A percentile compares a stretch with the other conserved stretches of the same genome.
Conservation (phyloP, 1,140 invertebrate genomes). For the Agrypnia vestita region DNA sequence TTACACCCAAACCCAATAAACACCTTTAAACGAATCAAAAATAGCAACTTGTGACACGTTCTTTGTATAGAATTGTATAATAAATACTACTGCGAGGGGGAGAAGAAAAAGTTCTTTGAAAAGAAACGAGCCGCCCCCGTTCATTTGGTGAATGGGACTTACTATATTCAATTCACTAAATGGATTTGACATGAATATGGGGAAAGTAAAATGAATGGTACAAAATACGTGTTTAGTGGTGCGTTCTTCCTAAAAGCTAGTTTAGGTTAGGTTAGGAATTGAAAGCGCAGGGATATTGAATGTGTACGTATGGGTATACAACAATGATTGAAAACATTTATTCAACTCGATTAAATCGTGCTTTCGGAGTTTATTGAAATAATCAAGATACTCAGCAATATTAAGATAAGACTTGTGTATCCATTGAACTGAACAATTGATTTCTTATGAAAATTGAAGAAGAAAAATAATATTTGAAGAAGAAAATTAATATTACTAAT, state of each 20-base stretch:
- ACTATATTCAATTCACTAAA: constrained; percentile 19
- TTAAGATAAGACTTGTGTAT: too few species aligned
- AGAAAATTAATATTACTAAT: too few species aligned
- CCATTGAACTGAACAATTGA: not conserved
- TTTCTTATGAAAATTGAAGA: not conserved
- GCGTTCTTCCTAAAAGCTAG: not conserved
- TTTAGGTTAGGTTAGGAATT: not conserved
- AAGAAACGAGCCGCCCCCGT: constrained; percentile 14
- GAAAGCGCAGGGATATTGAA: too few species aligned
- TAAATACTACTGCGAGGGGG: not conserved
- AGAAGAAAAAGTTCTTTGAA: constrained; percentile 21
- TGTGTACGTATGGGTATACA: too few species aligned
- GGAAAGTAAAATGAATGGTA: constrained; percentile 13
- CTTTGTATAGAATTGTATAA: not conserved
- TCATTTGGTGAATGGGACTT: constrained; percentile 10
- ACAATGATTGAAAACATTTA: too few species aligned
- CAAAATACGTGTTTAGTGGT: constrained; percentile 3
- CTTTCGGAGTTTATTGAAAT: too few species aligned
- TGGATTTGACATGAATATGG: constrained; percentile 30
- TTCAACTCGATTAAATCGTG: too few species aligned
- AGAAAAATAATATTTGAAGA: too few species aligned
- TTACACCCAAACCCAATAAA: constrained; percentile 17
- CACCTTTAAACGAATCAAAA: constrained; percentile 42
- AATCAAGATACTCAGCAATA: too few species aligned
- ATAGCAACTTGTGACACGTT: constrained; percentile 23